Base-by-base conservation (phyloP, 2,888 invertebrate species). In the Lampropteryx suffumata region DNA sequence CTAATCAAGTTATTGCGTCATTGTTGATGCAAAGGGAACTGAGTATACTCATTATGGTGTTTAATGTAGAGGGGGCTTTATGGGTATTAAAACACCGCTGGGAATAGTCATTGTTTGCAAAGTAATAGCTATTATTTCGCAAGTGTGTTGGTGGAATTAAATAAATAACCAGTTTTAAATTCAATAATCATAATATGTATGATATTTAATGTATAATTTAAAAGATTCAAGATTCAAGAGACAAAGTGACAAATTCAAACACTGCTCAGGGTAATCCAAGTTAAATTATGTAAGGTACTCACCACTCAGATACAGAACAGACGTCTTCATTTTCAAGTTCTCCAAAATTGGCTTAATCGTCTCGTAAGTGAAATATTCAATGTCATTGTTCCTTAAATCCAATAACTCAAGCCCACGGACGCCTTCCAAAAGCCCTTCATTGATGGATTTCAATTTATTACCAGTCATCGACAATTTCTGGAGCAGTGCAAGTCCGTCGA, bases 311-410 rank as follows among this genome's bases (percentile, higher is more conserved):
- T 86, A 90, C 34, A 90, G 68, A 32, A 89, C 89, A 6, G 90
- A 84, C 33, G 82, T 82, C 67, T 84, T 87, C 74, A 80, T 72
- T 71, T 94, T 94, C 78, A 96, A 92, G 80, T 95, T 95, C 67
- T 93, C 93, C 71, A 94, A 87, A 80, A 96, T 93, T 32, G 95
- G 95, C 73, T 94, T 93, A 62, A 95, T 88, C 65, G 94, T 95
- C 69, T 94, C 94, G 79, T 93, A 93, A 50, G 94, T 94, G 71
- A 97, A 91, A 57, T 94, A 94, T 82, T 94, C 94, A 70, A 97
- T 91, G 61, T 92, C 91, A 85, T 97, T 97, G 73, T 94, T 93
- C 72, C 95, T 92, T 65, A 97, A 90, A 86, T 96, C 95, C 73
- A 97, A 91, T 77, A 94, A 92, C 70, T 93, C 92, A 55, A 96